A percentile compares a stretch with the other conserved stretches of the same genome.
Conservation (phyloP, 2,113 vertebrate species). For the Elaphurus davidianus region DNA sequence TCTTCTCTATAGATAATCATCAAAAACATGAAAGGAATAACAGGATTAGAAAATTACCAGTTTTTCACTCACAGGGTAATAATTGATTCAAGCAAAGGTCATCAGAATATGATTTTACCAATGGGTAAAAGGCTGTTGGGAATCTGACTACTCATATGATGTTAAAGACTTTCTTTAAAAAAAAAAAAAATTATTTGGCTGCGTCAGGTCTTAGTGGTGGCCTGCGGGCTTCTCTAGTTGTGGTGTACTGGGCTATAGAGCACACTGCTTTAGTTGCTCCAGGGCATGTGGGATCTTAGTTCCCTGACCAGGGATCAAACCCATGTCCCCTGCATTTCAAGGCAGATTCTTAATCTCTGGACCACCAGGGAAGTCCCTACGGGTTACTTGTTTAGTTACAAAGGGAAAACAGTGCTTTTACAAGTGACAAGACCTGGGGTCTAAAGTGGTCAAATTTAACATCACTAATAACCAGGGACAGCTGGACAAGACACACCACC, state of each 20-base stretch:
- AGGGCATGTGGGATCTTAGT: not conserved
- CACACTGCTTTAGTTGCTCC: not conserved
- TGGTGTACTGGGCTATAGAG: not conserved
- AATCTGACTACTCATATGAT: not conserved
- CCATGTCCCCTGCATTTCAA: not conserved
- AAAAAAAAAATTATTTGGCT: not conserved
- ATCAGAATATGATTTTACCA: not conserved
- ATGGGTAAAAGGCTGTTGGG: not conserved
- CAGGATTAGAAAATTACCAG: not conserved
- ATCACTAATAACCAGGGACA: not conserved
- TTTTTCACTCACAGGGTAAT: not conserved
- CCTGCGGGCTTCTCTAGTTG: not conserved
- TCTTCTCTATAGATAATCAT: not conserved
- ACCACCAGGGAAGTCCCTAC: not conserved
- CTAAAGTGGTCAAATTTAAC: not conserved
- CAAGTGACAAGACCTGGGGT: not conserved
- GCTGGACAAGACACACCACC: not conserved
- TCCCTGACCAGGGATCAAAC: not conserved
- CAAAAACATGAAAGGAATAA: not conserved
- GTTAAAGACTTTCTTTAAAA: not conserved
- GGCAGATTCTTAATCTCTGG: not conserved
- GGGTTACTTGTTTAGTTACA: not conserved
- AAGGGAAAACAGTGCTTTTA: not conserved
- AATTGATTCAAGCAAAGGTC: not conserved
- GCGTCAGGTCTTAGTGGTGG: not conserved